These are phyloP conservation scores for Charanyca ferruginea DNA, from an alignment of 2,888 invertebrate species.

Conservation along the genomic window DNA sequence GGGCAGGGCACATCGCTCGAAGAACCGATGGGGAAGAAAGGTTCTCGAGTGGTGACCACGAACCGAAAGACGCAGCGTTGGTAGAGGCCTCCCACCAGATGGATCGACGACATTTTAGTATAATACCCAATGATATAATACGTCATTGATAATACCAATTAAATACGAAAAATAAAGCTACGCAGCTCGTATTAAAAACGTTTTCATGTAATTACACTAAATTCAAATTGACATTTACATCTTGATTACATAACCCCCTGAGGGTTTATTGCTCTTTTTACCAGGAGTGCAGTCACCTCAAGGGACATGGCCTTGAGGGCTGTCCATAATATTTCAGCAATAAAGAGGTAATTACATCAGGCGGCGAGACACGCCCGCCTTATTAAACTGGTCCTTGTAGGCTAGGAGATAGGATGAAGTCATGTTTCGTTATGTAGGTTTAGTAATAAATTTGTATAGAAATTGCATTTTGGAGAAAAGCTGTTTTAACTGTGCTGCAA, in stretches of 20 bases:
- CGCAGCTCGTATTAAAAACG: neutral
- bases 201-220: conserved; percentile 27
- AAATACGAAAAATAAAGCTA: neutral
- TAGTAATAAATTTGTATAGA: too few species aligned
- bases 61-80: too few species aligned
- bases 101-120: too few species aligned
- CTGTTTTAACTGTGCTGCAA: neutral
- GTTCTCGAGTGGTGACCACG: too few species aligned
- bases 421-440: conserved; percentile 7
- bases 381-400: conserved; percentile 53
- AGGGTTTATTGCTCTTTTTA: conserved; percentile 46
- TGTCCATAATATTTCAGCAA: conserved; percentile 66
- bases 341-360: conserved; percentile 67
- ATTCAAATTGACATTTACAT: conserved; percentile 45
- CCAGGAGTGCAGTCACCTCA: conserved; percentile 59
- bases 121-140: too few species aligned
- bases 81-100: too few species aligned
- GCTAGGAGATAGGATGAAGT: conserved; percentile 31
- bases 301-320: conserved; percentile 45
- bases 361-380: conserved; percentile 49
- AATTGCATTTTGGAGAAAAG: neutral
- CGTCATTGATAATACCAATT: too few species aligned
- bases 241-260: conserved; percentile 48
- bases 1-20: too few species aligned
- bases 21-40: too few species aligned